phyloP scores from a whole-genome alignment of 2,797 vertebrate species.

The Pseudomugil gertrudae region DNA sequence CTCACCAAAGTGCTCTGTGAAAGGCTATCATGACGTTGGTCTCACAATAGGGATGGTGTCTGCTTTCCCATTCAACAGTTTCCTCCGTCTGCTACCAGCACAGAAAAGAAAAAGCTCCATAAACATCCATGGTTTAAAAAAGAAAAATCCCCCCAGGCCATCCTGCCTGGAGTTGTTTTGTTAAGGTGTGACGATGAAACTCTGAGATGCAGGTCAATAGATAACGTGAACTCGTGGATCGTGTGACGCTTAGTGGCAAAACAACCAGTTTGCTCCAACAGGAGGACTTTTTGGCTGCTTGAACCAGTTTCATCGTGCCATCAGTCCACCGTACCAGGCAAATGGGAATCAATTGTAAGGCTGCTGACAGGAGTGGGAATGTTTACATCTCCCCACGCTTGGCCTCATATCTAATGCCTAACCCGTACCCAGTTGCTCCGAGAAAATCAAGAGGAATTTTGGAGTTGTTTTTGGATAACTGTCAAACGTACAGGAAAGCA shows the following conservation, averaged over 20 bases:
- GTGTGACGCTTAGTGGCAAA: conserved; percentile 16
- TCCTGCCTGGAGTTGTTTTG: conserved; percentile 44
- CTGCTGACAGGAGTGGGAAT: conserved; percentile 71
- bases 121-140: conserved; percentile 41
- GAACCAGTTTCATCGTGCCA: conserved; percentile 37
- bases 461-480: conserved; percentile 79
- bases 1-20: conserved; percentile 40
- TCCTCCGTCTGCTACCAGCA: conserved; percentile 38
- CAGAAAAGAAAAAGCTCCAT: conserved; percentile 50
- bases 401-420: conserved; percentile 73
- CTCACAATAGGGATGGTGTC: conserved; percentile 75
- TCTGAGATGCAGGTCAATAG: conserved; percentile 33
- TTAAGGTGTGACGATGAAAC: conserved; percentile 48
- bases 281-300: conserved; percentile 21
- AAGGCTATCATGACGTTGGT: conserved; percentile 67
- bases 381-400: conserved; percentile 76
- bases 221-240: neutral
- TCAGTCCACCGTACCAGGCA: conserved; percentile 38
- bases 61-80: conserved; percentile 73
- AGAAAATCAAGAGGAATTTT: conserved; percentile 79
- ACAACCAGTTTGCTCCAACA: conserved; percentile 7
- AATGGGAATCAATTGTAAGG: conserved; percentile 60
- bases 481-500: conserved; percentile 75
- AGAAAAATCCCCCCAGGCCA: conserved; percentile 28
- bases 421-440: conserved; percentile 66